Conservation (phyloP, 2,888 invertebrate species). For the Tenthredo livida region DNA sequence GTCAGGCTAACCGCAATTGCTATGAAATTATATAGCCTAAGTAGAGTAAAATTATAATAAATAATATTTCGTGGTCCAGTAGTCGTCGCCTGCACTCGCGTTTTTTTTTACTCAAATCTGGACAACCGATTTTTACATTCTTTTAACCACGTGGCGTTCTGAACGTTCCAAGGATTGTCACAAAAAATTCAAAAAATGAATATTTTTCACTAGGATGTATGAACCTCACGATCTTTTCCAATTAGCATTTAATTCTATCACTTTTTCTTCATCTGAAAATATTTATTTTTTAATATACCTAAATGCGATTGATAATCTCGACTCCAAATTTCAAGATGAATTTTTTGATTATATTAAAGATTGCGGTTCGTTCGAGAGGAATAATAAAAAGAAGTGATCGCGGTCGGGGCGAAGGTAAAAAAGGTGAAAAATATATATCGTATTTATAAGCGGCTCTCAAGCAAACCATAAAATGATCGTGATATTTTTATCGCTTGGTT, state of each 20-base stretch:
- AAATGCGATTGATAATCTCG: not conserved
- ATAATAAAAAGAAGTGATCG: slow-evolving; percentile 17
- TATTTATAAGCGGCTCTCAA: slow-evolving; percentile 38
- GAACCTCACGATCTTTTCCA: not conserved
- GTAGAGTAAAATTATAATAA: not conserved
- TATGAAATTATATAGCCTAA: slow-evolving; percentile 13
- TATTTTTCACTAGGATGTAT: not conserved
- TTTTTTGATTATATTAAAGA: not conserved
- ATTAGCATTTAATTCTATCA: not conserved
- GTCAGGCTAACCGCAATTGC: slow-evolving; percentile 6
- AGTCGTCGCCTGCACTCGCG: no score
- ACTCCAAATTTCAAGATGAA: not conserved
- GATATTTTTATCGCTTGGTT: slow-evolving; percentile 43
- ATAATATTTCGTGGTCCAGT: not conserved
- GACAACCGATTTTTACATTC: slow-evolving; percentile 17
- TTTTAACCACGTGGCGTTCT: not conserved
- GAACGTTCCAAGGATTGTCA: not conserved
- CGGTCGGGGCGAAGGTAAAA: not conserved
- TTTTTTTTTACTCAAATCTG: not conserved
- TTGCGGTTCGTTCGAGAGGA: not conserved
- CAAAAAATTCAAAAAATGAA: not conserved
- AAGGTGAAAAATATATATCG: not conserved
- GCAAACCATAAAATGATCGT: slow-evolving; percentile 35
- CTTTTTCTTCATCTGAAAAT: not conserved
- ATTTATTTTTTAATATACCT: not conserved